Percentiles rank a stretch among this genome's conserved stretches.
Conservation (phyloP, 2,797 vertebrate genomes). For the Masticophis lateralis region DNA sequence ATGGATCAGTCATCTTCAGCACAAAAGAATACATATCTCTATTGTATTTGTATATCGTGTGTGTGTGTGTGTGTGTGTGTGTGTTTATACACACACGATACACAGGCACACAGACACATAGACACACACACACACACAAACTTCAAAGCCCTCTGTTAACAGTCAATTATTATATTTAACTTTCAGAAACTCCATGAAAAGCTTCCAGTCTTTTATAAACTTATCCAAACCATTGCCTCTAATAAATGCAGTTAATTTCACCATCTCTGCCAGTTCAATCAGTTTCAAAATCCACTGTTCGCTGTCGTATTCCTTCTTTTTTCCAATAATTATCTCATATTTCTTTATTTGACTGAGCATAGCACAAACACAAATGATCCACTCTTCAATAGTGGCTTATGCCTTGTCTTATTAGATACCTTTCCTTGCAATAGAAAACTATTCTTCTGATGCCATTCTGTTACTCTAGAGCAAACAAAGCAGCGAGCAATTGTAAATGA, state of each 20-base stretch:
- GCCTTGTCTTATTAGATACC: background rate
- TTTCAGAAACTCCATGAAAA: background rate
- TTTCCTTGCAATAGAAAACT: background rate
- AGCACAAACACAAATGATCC: background rate
- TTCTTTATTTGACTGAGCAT: background rate
- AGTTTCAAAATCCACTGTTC: background rate
- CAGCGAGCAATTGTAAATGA: background rate
- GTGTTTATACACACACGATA: too few species aligned
- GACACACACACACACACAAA: too few species aligned
- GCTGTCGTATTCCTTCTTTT: background rate
- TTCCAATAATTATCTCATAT: background rate
- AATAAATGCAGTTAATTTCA: background rate
- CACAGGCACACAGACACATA: too few species aligned
- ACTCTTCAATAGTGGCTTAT: background rate
- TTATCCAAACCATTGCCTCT: background rate
- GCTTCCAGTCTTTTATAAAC: background rate
- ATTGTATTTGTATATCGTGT: background rate
- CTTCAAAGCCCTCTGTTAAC: background rate
- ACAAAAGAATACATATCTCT: background rate
- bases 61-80: too few species aligned
- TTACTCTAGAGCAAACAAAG: background rate
- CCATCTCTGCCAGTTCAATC: background rate
- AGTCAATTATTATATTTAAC: background rate
- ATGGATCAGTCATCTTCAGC: background rate
- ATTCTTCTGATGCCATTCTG: background rate